phyloP scores from a whole-genome alignment of 2,113 vertebrate species.

The Charadrius vociferus region DNA sequence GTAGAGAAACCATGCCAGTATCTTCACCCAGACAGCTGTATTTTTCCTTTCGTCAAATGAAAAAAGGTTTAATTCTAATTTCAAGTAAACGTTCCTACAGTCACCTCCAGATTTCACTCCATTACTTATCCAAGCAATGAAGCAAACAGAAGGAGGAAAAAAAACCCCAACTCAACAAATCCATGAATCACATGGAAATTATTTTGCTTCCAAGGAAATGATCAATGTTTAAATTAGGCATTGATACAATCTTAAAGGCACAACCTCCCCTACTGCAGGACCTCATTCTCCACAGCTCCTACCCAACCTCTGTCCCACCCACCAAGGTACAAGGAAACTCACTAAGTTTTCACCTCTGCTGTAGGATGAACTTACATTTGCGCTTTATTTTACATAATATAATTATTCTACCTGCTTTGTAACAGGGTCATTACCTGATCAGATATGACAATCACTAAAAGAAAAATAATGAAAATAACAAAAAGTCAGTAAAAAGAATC shows the following conservation, averaged over 20 bases:
- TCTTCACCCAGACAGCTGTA: not conserved
- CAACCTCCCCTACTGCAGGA: not conserved
- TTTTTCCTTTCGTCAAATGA: not conserved
- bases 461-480: not conserved
- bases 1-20: not conserved
- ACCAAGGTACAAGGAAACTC: not conserved
- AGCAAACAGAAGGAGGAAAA: not conserved
- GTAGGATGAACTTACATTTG: not conserved
- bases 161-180: not conserved
- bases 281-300: not conserved
- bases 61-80: not conserved
- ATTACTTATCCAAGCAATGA: not conserved
- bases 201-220: not conserved
- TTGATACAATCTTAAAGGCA: not conserved
- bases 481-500: not conserved
- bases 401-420: not conserved
- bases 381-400: not conserved
- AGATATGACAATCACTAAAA: not conserved
- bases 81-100: not conserved
- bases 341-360: not conserved
- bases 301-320: not conserved
- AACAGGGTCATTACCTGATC: not conserved
- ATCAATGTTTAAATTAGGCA: not conserved
- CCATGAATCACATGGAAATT: not conserved
- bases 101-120: not conserved